Conservation (phyloP, 2,797 vertebrate species). For the Threskiornis aethiopicus region DNA sequence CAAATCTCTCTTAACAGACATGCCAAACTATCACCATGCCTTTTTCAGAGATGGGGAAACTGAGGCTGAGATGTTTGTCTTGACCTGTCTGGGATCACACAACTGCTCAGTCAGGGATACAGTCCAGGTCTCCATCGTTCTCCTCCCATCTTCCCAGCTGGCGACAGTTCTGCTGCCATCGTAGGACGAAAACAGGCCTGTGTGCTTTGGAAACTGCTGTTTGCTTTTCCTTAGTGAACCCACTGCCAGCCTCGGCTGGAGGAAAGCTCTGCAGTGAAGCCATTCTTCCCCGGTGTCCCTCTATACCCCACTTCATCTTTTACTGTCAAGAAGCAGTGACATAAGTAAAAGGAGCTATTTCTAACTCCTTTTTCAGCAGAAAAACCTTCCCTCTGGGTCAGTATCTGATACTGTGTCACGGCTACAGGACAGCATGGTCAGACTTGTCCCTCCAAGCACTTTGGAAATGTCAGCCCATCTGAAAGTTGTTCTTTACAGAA, state of each 20-base stretch:
- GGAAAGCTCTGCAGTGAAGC: background rate
- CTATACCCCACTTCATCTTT: background rate
- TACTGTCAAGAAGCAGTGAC: background rate
- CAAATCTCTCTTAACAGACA: background rate
- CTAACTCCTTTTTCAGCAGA: background rate
- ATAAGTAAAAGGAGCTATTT: background rate
- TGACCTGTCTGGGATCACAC: background rate
- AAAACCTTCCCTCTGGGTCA: slow-evolving; percentile 9
- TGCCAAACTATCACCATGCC: background rate
- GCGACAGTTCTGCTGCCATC: background rate
- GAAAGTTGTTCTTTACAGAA: background rate
- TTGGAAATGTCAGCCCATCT: background rate
- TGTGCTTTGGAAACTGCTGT: background rate
- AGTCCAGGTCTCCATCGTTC: background rate
- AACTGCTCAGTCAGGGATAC: background rate
- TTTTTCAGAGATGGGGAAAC: background rate
- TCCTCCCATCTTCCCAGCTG: background rate
- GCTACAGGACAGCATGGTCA: background rate
- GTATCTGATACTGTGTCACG: background rate
- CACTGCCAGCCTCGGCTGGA: background rate
- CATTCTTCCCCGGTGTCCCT: background rate
- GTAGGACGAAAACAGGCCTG: background rate
- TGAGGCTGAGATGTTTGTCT: background rate
- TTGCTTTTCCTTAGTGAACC: background rate
- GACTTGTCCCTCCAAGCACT: background rate